These are phyloP conservation scores for Amphipyra tragopoginis DNA, from an alignment of 2,888 invertebrate species.

Conservation along the genomic window DNA sequence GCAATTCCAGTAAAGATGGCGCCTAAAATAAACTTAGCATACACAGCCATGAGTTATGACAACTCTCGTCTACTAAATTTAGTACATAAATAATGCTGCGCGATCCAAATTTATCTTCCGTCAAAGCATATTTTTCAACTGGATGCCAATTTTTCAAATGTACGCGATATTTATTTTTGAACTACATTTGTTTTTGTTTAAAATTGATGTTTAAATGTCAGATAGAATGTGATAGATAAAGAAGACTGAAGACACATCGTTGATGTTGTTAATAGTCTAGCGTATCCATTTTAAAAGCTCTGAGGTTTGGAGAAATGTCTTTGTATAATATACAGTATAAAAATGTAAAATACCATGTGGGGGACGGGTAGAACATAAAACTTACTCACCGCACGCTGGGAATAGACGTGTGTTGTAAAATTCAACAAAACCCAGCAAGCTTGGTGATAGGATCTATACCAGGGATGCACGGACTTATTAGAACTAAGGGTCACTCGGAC, in stretches of 20 bases:
- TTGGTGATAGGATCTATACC: too few relatives aligned
- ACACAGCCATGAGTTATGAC: constrained; percentile 44
- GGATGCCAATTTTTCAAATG: constrained; percentile 42
- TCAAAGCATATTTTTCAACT: constrained; percentile 27
- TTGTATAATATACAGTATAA: too few relatives aligned
- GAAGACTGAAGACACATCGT: background rate
- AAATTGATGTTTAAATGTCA: constrained; percentile 12
- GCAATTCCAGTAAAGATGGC: constrained; percentile 17
- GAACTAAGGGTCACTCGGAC: too few relatives aligned
- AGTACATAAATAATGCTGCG: constrained; percentile 44
- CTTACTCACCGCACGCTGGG: too few relatives aligned
- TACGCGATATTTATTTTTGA: constrained; percentile 8
- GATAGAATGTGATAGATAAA: constrained; percentile 11
- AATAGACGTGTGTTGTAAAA: too few relatives aligned
- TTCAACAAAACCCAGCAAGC: too few relatives aligned
- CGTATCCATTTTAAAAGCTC: background rate
- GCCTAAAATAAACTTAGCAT: constrained; percentile 40
- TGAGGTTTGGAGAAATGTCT: too few relatives aligned
- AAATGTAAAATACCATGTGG: too few relatives aligned
- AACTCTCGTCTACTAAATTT: constrained; percentile 41
- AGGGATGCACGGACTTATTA: too few relatives aligned
- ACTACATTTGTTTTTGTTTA: constrained; percentile 11
- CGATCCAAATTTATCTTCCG: constrained; percentile 38
- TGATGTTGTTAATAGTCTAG: background rate
- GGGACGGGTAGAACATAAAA: too few relatives aligned